phyloP scores from a whole-genome alignment of 2,888 invertebrate genomes.

The Timandra comae region DNA sequence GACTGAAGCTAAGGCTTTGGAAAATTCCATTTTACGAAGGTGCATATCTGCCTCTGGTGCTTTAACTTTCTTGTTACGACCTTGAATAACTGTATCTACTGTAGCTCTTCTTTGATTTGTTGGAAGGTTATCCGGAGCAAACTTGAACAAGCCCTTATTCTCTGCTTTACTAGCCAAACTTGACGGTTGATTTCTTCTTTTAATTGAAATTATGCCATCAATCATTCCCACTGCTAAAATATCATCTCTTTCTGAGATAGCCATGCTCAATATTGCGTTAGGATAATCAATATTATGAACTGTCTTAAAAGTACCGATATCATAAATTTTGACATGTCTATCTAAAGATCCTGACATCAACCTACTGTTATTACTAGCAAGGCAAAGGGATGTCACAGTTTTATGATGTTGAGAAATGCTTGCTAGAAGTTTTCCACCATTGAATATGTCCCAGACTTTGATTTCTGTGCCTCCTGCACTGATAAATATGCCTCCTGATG shows the following conservation, averaged over 20 bases:
- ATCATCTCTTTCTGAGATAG: conserved; percentile 84
- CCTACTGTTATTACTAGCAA: conserved; percentile 88
- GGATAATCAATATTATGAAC: conserved; percentile 94
- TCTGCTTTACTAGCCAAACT: no score
- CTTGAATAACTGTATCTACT: conserved; percentile 36
- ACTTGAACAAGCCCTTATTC: conserved; percentile 62
- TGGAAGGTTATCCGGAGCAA: conserved; percentile 67
- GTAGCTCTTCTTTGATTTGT: not conserved
- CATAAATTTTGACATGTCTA: conserved; percentile 95
- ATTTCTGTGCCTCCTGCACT: conserved; percentile 95
- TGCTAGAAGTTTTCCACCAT: conserved; percentile 90
- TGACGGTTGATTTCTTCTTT: no score
- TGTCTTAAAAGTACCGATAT: conserved; percentile 88
- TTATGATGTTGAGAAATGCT: conserved; percentile 95
- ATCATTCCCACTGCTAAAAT: conserved; percentile 94
- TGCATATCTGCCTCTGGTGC: conserved; percentile 80
- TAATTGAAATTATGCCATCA: conserved; percentile 93
- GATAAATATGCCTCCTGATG: conserved; percentile 92
- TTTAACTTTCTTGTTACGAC: conserved; percentile 39
- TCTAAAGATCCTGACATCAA: conserved; percentile 94
- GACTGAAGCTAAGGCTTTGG: conserved; percentile 85
- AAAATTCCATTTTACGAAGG: conserved; percentile 88
- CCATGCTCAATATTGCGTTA: conserved; percentile 92
- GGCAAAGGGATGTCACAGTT: conserved; percentile 90
- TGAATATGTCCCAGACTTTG: conserved; percentile 94